phyloP scores from a whole-genome alignment of 2,888 invertebrate genomes.

The Bhutanitis thaidina region DNA sequence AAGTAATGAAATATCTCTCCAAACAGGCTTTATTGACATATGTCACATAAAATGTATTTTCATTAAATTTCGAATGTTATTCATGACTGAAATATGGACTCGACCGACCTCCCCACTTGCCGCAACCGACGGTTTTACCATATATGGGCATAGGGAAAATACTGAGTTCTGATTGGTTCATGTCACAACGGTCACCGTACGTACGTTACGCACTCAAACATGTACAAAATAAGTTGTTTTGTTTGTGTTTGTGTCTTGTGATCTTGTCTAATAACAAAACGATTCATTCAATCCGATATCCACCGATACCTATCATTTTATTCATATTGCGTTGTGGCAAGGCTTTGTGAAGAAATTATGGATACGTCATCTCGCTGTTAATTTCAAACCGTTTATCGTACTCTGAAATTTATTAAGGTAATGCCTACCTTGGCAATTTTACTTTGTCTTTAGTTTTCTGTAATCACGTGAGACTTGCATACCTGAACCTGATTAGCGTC shows the following conservation, averaged over 20 bases:
- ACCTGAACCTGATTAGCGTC: constrained; percentile 15
- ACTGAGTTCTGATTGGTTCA: constrained; percentile 82
- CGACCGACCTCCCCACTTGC: constrained; percentile 74
- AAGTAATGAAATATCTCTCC: constrained; percentile 38
- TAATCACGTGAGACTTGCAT: constrained; percentile 28
- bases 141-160: constrained; percentile 89
- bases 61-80: constrained; percentile 18
- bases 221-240: constrained; percentile 27
- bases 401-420: constrained; percentile 20
- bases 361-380: neutral
- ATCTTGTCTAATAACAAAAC: constrained; percentile 49
- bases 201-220: constrained; percentile 48
- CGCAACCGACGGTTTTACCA: constrained; percentile 84
- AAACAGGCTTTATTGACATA: constrained; percentile 33
- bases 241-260: constrained; percentile 45
- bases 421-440: no score
- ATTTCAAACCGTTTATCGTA: neutral
- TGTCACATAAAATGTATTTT: constrained; percentile 19
- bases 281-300: constrained; percentile 49
- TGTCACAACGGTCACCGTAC: constrained; percentile 71
- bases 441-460: constrained; percentile 26
- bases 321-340: neutral
- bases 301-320: no score
- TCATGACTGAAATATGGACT: constrained; percentile 44
- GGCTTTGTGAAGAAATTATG: constrained; percentile 7